These are phyloP conservation scores for Choloepus hoffmanni DNA, from an alignment of 2,113 vertebrate species.

Conservation along the genomic window DNA sequence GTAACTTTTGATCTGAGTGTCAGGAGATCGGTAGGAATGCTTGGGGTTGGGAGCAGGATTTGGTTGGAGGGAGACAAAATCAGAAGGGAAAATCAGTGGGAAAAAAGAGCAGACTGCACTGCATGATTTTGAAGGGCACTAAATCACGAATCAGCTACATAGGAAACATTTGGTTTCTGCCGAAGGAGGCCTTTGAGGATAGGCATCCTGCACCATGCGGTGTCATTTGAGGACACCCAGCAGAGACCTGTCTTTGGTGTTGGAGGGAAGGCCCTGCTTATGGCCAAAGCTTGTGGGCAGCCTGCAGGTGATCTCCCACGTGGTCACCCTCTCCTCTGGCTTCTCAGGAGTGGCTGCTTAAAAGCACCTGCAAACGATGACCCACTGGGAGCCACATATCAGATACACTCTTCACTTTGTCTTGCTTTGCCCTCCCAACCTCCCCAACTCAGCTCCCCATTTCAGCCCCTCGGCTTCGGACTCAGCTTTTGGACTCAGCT, in stretches of 20 bases:
- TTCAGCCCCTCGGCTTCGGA: background rate
- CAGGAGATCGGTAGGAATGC: background rate
- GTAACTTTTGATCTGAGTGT: background rate
- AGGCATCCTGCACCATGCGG: background rate
- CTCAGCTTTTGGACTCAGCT: background rate
- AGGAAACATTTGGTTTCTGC: background rate
- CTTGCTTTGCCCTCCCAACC: background rate
- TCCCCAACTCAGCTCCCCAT: background rate
- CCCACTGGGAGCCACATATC: background rate
- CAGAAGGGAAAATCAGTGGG: too few species aligned
- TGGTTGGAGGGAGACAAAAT: background rate
- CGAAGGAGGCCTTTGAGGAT: background rate
- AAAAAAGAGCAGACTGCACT: background rate
- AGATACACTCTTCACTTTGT: background rate
- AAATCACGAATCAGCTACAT: fast-evolving
- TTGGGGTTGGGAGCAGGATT: background rate
- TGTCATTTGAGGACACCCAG: background rate
- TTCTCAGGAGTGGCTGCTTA: fast-evolving
- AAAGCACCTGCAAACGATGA: too few species aligned
- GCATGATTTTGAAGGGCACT: background rate
- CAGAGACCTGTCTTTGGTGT: background rate
- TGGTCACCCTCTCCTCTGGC: background rate
- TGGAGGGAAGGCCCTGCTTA: background rate
- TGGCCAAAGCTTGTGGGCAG: fast-evolving
- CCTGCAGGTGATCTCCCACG: fast-evolving